These are phyloP conservation scores for Tonatia bakeri DNA, from an alignment of 2,113 vertebrate genomes.

Conservation along the genomic window DNA sequence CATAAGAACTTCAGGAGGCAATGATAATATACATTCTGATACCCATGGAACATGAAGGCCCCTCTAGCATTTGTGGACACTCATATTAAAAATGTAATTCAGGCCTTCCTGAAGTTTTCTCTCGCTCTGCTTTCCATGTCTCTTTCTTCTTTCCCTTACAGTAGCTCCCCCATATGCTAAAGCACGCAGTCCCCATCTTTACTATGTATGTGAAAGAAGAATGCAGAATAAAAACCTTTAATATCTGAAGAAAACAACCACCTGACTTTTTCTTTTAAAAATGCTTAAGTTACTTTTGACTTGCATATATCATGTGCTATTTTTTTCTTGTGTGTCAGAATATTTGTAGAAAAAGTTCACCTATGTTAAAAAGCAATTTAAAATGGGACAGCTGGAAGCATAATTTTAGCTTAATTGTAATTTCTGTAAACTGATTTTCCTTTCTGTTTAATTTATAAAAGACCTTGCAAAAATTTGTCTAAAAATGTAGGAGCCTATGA, in stretches of 20 bases:
- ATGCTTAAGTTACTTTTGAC: neutral
- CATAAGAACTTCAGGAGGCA: neutral
- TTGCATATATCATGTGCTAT: neutral
- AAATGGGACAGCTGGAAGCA: neutral
- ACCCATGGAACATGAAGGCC: neutral
- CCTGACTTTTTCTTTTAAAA: neutral
- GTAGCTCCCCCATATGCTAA: neutral
- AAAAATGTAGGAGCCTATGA: neutral
- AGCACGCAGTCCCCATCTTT: neutral
- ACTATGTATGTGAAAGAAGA: neutral
- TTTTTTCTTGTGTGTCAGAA: neutral
- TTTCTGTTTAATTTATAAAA: neutral
- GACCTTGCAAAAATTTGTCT: neutral
- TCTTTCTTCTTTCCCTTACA: neutral
- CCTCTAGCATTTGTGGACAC: neutral
- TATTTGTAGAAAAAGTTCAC: neutral
- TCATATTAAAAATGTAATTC: neutral
- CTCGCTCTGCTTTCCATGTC: neutral
- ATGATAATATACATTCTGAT: neutral
- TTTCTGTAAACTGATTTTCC: neutral
- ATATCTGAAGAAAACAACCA: neutral
- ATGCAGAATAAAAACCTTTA: neutral
- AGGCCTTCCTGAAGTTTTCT: neutral
- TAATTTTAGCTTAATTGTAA: neutral
- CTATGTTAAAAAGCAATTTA: neutral